A percentile compares a stretch with the other conserved stretches of the same genome.
These are phyloP conservation scores for Bombus waltoni DNA, from an alignment of 1,140 invertebrate genomes.

Conservation along the genomic window DNA sequence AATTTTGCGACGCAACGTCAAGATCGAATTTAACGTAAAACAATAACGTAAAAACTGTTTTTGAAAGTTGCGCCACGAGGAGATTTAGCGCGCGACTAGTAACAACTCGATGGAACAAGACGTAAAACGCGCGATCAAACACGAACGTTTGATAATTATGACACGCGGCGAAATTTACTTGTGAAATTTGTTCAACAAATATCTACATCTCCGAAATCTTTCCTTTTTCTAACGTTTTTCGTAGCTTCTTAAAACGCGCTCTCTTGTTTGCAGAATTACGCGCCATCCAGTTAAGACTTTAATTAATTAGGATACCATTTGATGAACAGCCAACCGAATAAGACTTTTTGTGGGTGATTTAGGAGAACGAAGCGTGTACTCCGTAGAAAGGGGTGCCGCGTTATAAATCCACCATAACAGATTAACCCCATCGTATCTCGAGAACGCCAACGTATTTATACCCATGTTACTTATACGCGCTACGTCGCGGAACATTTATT, in stretches of 20 bases:
- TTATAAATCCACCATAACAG: slow-evolving; percentile 78
- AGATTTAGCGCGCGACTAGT: too few relatives aligned
- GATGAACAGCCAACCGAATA: slow-evolving; percentile 44
- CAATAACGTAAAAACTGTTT: too few relatives aligned
- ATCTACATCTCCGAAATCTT: too few relatives aligned
- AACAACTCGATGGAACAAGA: too few relatives aligned
- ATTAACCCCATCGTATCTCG: slow-evolving; percentile 79
- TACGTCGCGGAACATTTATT: slow-evolving; percentile 8
- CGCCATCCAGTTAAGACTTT: slow-evolving; percentile 64
- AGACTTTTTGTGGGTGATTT: slow-evolving; percentile 73
- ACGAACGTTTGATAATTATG: too few relatives aligned
- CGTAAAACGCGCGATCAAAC: too few relatives aligned
- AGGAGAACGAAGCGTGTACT: slow-evolving; percentile 67
- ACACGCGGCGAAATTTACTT: too few relatives aligned
- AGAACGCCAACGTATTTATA: slow-evolving; percentile 73
- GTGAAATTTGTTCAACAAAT: not conserved
- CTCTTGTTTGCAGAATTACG: not conserved
- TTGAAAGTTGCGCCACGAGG: too few relatives aligned
- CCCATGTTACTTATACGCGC: not conserved
- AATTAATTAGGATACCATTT: slow-evolving; percentile 74
- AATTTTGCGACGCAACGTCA: too few relatives aligned
- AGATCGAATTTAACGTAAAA: too few relatives aligned
- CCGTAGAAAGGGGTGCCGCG: slow-evolving; percentile 54
- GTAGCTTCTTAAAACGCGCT: not conserved
- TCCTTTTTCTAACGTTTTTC: not conserved